Percentiles rank a stretch among this genome's conserved stretches.
Conservation (phyloP, 2,113 vertebrate genomes). For the Megalops atlanticus region DNA sequence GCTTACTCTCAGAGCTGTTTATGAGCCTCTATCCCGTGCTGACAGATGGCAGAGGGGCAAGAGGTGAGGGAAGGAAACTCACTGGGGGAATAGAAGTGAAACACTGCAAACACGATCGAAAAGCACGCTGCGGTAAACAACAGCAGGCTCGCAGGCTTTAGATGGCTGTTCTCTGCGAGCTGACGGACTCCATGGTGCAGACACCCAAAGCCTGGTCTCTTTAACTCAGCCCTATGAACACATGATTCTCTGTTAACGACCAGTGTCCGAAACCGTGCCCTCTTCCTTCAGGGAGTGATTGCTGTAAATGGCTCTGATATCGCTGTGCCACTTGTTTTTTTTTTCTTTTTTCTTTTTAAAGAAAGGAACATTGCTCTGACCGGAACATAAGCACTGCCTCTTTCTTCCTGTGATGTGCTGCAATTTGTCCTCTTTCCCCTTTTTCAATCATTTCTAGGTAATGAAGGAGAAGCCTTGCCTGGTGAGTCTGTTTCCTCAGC, state of each 20-base stretch:
- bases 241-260: not conserved
- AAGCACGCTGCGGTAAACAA: not conserved
- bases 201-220: conserved; percentile 20
- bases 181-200: conserved; percentile 47
- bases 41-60: not conserved
- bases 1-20: not conserved
- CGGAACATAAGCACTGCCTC: not conserved
- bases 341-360: no score
- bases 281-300: not conserved
- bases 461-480: not conserved
- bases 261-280: not conserved
- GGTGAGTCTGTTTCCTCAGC: conserved; percentile 12
- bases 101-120: not conserved
- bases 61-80: not conserved
- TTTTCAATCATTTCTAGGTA: not conserved
- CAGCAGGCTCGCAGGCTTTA: not conserved
- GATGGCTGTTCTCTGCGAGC: conserved; percentile 31
- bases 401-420: not conserved
- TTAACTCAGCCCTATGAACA: conserved; percentile 5
- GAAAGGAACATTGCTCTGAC: not conserved
- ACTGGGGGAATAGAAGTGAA: not conserved
- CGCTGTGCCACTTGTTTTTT: no score
- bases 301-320: not conserved
- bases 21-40: not conserved
- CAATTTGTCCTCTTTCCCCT: not conserved